These are phyloP conservation scores for Melieria omissa DNA, from an alignment of 2,888 invertebrate species.

Conservation along the genomic window DNA sequence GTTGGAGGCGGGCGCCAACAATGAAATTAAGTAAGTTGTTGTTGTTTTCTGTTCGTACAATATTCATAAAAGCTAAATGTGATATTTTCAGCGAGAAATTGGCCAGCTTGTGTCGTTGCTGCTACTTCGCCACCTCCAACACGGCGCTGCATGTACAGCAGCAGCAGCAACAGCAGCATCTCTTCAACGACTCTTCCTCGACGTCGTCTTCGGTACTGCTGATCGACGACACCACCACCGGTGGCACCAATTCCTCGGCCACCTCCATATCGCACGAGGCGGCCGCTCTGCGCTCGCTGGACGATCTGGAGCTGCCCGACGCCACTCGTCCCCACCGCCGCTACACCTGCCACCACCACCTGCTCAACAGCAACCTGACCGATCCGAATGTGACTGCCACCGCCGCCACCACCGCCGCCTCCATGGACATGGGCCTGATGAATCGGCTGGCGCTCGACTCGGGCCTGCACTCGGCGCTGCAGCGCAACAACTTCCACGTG, in stretches of 20 bases:
- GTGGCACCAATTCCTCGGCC: slow-evolving; percentile 50
- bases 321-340: slow-evolving; percentile 57
- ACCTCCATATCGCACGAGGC: slow-evolving; percentile 63
- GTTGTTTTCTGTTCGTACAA: not conserved
- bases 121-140: slow-evolving; percentile 57
- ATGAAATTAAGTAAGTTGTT: slow-evolving; percentile 56
- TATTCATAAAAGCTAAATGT: not conserved
- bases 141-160: slow-evolving; percentile 46
- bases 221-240: slow-evolving; percentile 70
- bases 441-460: slow-evolving; percentile 68
- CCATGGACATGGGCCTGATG: slow-evolving; percentile 68
- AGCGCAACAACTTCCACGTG: slow-evolving; percentile 67
- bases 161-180: slow-evolving; percentile 48
- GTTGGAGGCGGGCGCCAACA: slow-evolving; percentile 54
- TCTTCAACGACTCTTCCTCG: slow-evolving; percentile 68
- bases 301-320: slow-evolving; percentile 69
- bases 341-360: slow-evolving; percentile 60
- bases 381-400: slow-evolving; percentile 62
- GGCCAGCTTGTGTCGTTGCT: slow-evolving; percentile 64
- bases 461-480: slow-evolving; percentile 67
- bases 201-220: slow-evolving; percentile 68
- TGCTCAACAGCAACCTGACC: slow-evolving; percentile 28
- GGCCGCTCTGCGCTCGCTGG: slow-evolving; percentile 71
- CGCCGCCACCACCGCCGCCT: slow-evolving; percentile 42
- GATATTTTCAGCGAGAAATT: slow-evolving; percentile 57